Evolutionary conservation across 2,797 vertebrate genomes (phyloP), one percentile per base, ranked within the genome.

Genomic region (Notolepis coatsorum): DNA sequence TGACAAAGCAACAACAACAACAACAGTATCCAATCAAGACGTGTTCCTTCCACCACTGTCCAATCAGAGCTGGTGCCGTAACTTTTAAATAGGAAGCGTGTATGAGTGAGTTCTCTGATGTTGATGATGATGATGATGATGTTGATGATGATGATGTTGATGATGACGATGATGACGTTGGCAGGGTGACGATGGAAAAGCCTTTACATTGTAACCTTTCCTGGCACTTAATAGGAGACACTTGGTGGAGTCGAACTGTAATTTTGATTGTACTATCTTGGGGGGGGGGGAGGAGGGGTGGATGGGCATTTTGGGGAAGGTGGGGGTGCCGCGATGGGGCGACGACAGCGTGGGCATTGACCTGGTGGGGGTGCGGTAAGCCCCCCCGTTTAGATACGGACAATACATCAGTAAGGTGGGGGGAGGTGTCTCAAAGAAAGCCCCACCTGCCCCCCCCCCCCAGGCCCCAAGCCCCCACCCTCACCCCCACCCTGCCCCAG

Each of bases 241-340:
- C 67, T 49, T 57, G 84, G 70, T 72, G 79, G 85, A 88, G 81
- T 87, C 76, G 54, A 66, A 72, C 41, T 61, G 20, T 28, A 3
- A 60, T 61, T 73, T 72, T 86, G 87, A 88, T 87, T 88, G 84
- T 87, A 83, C 79, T 79, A 30, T 82, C 69, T n/a, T 62, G 50
- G 67, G 72, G 50, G 50, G 67, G 75, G 69, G 8, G 68, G 58
- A 65, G 69, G 57, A 35, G 80, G 77, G 73, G 73, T 73, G 74
- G 8, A 48, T 62, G 66, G 70, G 52, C 46, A 43, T 61, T 58
- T 39, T n/a, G 25, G 7, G 7, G 43, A 65, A 59, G 25, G 33
- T 31, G 46, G 59, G 41, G 56, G 21, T 33, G 77, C 7, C 17
- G 15, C 15, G 6, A 2, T 6, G 6, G 13, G 3, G 39, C 7